phyloP scores from a whole-genome alignment of 1,140 invertebrate genomes.

The Drosophila kanapiae region DNA sequence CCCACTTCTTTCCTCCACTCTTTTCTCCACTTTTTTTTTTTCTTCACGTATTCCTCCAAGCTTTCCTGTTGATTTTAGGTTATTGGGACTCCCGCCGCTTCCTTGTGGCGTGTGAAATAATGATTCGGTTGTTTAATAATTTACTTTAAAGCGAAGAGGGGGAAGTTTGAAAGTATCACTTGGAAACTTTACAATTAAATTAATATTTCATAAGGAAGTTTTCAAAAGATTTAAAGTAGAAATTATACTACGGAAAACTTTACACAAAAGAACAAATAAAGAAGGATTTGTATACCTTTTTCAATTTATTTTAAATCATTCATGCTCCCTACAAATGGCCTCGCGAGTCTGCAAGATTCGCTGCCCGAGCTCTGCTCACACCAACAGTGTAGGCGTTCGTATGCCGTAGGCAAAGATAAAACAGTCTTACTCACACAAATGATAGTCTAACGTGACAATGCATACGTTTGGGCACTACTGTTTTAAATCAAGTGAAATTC shows the following conservation, averaged over 20 bases:
- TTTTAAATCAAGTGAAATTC: no score
- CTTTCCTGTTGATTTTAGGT: constrained; percentile 36
- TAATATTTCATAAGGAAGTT: not conserved
- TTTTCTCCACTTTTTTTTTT: not conserved
- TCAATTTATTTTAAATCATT: not conserved
- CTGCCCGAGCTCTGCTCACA: no score
- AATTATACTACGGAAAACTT: not conserved
- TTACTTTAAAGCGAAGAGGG: not conserved
- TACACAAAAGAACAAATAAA: not conserved
- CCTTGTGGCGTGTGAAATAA: constrained; percentile 1
- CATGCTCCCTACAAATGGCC: no score
- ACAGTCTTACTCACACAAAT: no score
- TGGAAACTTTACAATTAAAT: not conserved
- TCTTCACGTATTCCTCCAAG: not conserved
- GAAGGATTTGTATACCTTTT: not conserved
- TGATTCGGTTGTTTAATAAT: constrained; percentile 22
- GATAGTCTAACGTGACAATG: no score
- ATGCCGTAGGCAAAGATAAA: no score
- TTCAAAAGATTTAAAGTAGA: not conserved
- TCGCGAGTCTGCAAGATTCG: no score
- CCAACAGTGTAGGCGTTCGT: no score
- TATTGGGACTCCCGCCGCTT: constrained; percentile 11
- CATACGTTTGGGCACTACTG: no score
- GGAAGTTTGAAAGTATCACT: constrained; percentile 4
- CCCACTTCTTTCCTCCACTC: constrained; percentile 3